A percentile compares a stretch with the other conserved stretches of the same genome.
Evolutionary conservation across 1,140 invertebrate genomes (phyloP).

Genomic region (Colletes latitarsis): DNA sequence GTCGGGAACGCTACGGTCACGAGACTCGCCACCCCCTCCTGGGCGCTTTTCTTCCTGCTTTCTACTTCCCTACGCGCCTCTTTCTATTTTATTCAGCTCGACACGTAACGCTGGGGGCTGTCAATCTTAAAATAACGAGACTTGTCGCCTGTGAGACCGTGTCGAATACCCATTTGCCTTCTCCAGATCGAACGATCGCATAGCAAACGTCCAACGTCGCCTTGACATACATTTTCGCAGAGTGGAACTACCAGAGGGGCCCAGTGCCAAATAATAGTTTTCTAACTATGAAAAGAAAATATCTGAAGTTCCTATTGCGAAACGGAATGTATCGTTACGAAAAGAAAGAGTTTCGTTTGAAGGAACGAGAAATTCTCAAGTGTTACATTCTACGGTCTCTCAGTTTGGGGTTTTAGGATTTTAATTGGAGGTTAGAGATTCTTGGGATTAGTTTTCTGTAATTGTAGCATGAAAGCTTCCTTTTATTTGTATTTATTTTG

Average conservation of each 20-base stretch:
- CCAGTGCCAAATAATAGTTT: no score
- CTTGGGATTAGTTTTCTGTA: no score
- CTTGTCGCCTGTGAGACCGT: neutral
- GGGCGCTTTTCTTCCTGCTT: neutral
- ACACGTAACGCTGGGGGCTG: neutral
- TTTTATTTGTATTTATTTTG: no score
- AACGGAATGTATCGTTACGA: no score
- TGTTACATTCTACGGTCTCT: no score
- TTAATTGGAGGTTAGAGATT: no score
- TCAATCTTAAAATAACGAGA: slow-evolving; percentile 15
- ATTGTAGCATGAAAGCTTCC: no score
- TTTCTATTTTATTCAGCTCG: neutral
- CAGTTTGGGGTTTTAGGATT: no score
- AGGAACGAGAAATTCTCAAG: no score
- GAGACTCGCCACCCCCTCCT: neutral
- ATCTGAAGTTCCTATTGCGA: no score
- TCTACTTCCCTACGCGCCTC: neutral
- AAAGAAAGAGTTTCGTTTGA: no score
- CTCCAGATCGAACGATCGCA: neutral
- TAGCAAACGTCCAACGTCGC: neutral
- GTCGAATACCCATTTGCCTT: neutral
- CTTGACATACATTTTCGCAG: neutral
- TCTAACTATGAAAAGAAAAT: no score
- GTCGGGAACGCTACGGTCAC: neutral
- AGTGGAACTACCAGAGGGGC: neutral